Percentiles rank a stretch among this genome's conserved stretches.
Conservation (phyloP, 2,888 invertebrate species). For the Drosophila multiciliata region DNA sequence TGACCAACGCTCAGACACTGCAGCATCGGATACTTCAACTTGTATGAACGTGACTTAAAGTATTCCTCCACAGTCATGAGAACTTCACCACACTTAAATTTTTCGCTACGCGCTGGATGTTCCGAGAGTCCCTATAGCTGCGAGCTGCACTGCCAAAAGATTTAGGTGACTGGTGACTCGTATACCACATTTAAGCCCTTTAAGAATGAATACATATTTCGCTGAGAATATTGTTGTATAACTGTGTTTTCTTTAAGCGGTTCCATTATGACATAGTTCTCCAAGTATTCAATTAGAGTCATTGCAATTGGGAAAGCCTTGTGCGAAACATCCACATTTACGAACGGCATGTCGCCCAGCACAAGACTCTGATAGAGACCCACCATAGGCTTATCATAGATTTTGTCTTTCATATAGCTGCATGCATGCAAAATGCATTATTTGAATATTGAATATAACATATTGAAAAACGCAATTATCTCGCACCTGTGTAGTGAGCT, state of each 20-base stretch:
- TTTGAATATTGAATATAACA: not conserved
- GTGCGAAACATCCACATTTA: constrained; percentile 96
- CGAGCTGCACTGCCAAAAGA: constrained; percentile 65
- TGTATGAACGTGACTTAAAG: constrained; percentile 66
- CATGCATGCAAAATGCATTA: not conserved
- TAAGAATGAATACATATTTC: constrained; percentile 50
- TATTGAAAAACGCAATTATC: not conserved
- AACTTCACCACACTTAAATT: constrained; percentile 80
- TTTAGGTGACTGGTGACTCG: constrained; percentile 77
- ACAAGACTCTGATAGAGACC: constrained; percentile 97
- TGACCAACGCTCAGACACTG: constrained; percentile 94
- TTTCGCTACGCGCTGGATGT: constrained; percentile 78
- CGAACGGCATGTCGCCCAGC: constrained; percentile 93
- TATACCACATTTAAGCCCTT: constrained; percentile 78
- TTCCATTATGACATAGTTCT: constrained; percentile 67
- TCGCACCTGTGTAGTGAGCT: constrained; percentile 75
- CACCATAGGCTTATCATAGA: constrained; percentile 86
- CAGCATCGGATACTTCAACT: constrained; percentile 88
- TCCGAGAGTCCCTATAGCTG: constrained; percentile 67
- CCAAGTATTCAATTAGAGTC: constrained; percentile 86
- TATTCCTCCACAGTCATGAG: constrained; percentile 84
- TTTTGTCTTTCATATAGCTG: constrained; percentile 78
- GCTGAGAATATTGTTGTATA: not conserved
- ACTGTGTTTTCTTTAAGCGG: constrained; percentile 16
- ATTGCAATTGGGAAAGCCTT: constrained; percentile 90